phyloP scores from a whole-genome alignment of 2,113 vertebrate genomes.

The Neofelis nebulosa region DNA sequence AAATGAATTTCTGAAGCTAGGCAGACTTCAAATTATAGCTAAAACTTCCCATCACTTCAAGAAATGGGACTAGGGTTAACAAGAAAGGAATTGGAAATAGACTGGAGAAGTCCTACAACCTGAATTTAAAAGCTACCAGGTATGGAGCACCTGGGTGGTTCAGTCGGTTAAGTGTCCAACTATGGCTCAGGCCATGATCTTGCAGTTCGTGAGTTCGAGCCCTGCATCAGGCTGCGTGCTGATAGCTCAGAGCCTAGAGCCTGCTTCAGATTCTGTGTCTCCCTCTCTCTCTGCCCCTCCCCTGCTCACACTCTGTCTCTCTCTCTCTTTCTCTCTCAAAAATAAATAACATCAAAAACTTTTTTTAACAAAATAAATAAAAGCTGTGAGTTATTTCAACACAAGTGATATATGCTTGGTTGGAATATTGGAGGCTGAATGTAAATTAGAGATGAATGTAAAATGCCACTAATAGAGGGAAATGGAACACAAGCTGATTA shows the following conservation, averaged over 20 bases:
- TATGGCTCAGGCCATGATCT: too few species aligned
- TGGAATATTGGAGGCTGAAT: not conserved
- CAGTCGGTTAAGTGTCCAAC: too few species aligned
- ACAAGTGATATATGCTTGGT: slow-evolving; percentile 34
- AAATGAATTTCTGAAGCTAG: not conserved
- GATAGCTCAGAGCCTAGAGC: too few species aligned
- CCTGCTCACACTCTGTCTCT: too few species aligned
- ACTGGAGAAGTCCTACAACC: not conserved
- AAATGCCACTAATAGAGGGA: slow-evolving; percentile 44
- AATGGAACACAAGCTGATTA: not conserved
- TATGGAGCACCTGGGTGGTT: not conserved
- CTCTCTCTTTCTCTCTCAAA: not conserved
- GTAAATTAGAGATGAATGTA: not conserved
- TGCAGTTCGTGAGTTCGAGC: too few species aligned
- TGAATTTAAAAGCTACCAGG: not conserved
- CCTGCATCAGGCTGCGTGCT: too few species aligned
- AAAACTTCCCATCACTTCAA: slow-evolving; percentile 26
- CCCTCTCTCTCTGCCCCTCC: too few species aligned
- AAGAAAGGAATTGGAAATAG: slow-evolving; percentile 8
- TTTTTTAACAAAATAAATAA: not conserved
- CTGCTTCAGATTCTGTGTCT: too few species aligned
- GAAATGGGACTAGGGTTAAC: not conserved
- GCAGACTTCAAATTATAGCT: slow-evolving; percentile 8
- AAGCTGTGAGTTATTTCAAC: slow-evolving; percentile 13
- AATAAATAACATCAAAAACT: too few species aligned